phyloP scores from a whole-genome alignment of 2,797 vertebrate species.

The Mus caroli region DNA sequence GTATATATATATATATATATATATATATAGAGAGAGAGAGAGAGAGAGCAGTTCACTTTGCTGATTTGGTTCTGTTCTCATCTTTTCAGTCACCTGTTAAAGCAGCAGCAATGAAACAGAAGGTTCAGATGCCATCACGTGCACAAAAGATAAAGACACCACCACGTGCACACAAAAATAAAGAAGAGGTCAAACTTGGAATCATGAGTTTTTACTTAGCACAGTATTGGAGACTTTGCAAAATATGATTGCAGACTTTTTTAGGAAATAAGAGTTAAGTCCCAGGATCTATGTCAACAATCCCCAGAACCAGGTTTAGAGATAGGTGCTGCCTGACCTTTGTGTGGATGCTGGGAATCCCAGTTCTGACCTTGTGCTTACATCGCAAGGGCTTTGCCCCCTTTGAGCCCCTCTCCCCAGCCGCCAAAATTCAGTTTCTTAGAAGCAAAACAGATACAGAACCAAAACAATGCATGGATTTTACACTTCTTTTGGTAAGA shows the following conservation, averaged over 20 bases:
- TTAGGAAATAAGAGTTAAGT: not conserved
- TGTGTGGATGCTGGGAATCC: not conserved
- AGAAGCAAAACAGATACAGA: slow-evolving; percentile 53
- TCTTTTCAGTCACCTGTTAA: not conserved
- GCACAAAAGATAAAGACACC: slow-evolving; percentile 5
- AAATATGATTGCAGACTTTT: not conserved
- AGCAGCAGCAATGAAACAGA: not conserved
- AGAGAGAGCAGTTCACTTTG: too few species aligned
- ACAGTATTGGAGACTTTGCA: not conserved
- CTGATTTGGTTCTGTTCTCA: not conserved
- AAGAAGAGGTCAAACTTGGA: slow-evolving; percentile 24
- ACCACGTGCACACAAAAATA: not conserved
- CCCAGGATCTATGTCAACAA: not conserved
- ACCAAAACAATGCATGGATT: not conserved
- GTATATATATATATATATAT: too few species aligned
- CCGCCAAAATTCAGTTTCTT: not conserved
- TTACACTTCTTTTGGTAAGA: not conserved
- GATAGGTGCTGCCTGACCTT: not conserved
- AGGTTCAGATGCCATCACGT: not conserved
- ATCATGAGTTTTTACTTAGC: not conserved
- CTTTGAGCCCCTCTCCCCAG: not conserved
- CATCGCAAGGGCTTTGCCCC: too few species aligned
- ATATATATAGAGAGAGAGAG: too few species aligned
- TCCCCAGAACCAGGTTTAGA: not conserved
- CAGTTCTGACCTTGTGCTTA: too few species aligned